Conservation (phyloP, 2,113 vertebrate species). For the Diadophis punctatus region DNA sequence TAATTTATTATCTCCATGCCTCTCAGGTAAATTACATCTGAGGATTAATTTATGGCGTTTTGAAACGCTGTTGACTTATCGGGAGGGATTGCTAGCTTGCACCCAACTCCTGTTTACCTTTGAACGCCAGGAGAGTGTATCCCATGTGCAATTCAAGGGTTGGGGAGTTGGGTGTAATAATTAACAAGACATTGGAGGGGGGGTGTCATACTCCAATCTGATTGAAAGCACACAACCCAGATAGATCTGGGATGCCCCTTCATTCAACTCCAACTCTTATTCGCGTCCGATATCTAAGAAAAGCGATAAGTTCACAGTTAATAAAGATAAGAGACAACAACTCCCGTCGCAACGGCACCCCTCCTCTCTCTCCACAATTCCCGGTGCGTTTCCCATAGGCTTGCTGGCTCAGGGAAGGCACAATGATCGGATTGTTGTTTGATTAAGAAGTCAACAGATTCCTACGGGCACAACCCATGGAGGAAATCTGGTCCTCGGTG, state of each 20-base stretch:
- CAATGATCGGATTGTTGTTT: neutral
- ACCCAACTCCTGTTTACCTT: slow-evolving; percentile 67
- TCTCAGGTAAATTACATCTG: slow-evolving; percentile 50
- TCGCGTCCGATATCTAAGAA: slow-evolving; percentile 64
- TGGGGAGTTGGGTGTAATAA: slow-evolving; percentile 34
- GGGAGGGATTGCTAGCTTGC: slow-evolving; percentile 52
- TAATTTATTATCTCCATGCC: slow-evolving; percentile 62
- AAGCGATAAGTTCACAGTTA: slow-evolving; percentile 78
- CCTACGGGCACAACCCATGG: neutral
- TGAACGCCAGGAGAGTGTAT: slow-evolving; percentile 65
- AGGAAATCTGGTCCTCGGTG: neutral
- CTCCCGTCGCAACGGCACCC: slow-evolving; percentile 36
- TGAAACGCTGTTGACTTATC: slow-evolving; percentile 68
- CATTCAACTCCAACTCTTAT: slow-evolving; percentile 43
- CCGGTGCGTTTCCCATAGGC: slow-evolving; percentile 45
- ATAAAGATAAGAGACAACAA: slow-evolving; percentile 74
- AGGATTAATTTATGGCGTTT: slow-evolving; percentile 69
- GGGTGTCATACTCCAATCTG: slow-evolving; percentile 50
- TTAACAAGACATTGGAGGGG: slow-evolving; percentile 50
- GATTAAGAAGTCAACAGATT: neutral
- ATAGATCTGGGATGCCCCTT: slow-evolving; percentile 53
- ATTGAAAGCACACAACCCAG: slow-evolving; percentile 66
- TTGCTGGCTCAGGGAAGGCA: slow-evolving; percentile 19
- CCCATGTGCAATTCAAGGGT: slow-evolving; percentile 57
- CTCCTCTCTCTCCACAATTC: slow-evolving; percentile 4